Base-by-base conservation (phyloP, 2,797 vertebrate species). In the Dendrocincla fuliginosa region DNA sequence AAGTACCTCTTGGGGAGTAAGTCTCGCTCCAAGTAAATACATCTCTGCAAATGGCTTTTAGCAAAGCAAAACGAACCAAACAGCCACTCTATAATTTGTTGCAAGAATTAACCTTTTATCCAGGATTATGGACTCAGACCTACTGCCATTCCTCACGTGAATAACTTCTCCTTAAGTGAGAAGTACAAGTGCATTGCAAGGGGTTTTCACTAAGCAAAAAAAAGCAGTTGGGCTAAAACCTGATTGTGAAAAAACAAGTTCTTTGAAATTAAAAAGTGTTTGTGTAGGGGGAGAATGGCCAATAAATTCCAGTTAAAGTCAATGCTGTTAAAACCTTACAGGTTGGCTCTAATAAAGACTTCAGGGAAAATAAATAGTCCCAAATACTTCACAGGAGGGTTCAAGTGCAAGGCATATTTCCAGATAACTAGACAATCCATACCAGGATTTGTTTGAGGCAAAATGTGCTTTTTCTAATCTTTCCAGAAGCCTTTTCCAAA, bases 71-170 rank as follows among this genome's bases (percentile, higher is more conserved):
- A 78, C 35, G 46, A 73, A 47, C 24, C 84, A 57, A 91, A 85
- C 18, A 86, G 14, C 14, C 30, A 4, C 42, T 69, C 52, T 19
- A 2, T 57, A 90, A 86, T 88, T 81, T 32, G 65, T 61, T 91
- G 76, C 25, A 67, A 84, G 84, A 88, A 47, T 91, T 96, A 95
- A 94, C 79, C 33, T 95, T 81, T 96, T 93, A 87, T 94, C 95
- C 78, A 94, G 85, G 92, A 92, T 95, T 96, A 95, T 82, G 89
- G 89, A 90, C 10, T 95, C 76, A 65, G 85, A 27, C 76, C 50
- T 76, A 30, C 47, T 78, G 84, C 65, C 83, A 39, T 95, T 90
- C 82, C 55, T 86, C 87, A 88, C 80, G 81, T 63, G 76, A 90
- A 86, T 81, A 90, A 94, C 77, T 96, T 55, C 20, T 89, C 65